These are phyloP conservation scores for Rhagium mordax DNA, from an alignment of 2,888 invertebrate species.

Conservation along the genomic window DNA sequence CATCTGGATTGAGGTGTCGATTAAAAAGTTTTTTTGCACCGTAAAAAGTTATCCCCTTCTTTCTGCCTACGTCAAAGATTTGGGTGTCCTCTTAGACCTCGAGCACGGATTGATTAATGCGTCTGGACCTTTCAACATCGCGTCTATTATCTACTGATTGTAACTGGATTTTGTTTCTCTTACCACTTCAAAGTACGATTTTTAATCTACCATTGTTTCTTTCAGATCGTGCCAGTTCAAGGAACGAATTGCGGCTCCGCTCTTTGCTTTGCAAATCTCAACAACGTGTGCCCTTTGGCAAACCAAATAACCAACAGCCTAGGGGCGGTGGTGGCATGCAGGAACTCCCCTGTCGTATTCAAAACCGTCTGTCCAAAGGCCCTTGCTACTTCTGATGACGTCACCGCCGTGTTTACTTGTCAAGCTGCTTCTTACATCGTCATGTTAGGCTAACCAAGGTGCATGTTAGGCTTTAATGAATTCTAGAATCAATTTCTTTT, in stretches of 20 bases:
- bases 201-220: no score
- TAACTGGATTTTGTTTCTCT: no score
- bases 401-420: constrained; percentile 1
- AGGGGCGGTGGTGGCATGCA: constrained; percentile 28
- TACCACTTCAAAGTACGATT: no score
- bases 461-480: background rate
- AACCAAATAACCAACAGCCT: constrained; percentile 15
- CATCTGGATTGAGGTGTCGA: no score
- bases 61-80: no score
- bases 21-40: no score
- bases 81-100: no score
- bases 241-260: constrained; percentile 15
- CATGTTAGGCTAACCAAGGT: constrained; percentile 6
- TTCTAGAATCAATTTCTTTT: background rate
- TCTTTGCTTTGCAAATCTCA: constrained; percentile 28
- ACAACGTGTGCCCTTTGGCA: constrained; percentile 8
- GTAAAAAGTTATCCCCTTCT: no score
- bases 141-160: no score
- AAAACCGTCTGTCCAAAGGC: constrained; percentile 29
- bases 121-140: no score
- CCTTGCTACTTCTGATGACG: constrained; percentile 20
- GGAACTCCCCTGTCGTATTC: constrained; percentile 21
- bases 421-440: constrained; percentile 19
- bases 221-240: constrained; percentile 24
- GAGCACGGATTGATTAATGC: no score